These are phyloP conservation scores for Alouatta palliata DNA, from an alignment of 2,113 vertebrate species.

Conservation along the genomic window DNA sequence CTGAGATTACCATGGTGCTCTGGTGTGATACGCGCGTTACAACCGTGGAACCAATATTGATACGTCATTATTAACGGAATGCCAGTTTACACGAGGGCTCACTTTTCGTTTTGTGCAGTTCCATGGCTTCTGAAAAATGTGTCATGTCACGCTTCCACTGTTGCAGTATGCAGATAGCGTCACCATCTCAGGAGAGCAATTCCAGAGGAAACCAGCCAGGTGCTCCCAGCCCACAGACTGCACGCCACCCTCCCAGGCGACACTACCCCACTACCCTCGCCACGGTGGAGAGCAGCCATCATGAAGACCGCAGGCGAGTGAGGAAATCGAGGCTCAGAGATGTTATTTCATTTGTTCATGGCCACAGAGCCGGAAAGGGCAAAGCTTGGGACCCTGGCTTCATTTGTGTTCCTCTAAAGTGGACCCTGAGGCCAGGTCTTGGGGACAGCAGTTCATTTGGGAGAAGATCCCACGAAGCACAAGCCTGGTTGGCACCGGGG, in stretches of 20 bases:
- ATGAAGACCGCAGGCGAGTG: background rate
- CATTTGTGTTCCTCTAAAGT: background rate
- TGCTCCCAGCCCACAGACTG: background rate
- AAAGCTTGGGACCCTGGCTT: background rate
- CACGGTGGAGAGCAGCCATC: background rate
- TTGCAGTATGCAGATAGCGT: background rate
- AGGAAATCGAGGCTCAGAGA: background rate
- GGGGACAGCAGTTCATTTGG: background rate
- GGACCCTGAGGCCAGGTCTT: background rate
- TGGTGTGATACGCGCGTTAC: fast-evolving
- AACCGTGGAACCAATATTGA: background rate
- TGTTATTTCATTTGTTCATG: background rate
- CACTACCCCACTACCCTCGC: too few relatives aligned
- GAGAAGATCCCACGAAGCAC: background rate
- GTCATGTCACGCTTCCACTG: background rate
- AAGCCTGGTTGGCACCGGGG: background rate
- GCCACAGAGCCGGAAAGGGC: background rate
- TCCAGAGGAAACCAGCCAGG: background rate
- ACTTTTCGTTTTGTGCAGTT: background rate
- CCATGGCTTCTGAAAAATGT: background rate
- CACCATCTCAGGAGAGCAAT: background rate
- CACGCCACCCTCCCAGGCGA: background rate
- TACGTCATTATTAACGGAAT: background rate
- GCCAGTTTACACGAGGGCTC: background rate
- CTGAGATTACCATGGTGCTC: too few relatives aligned